Evolutionary conservation across 2,888 invertebrate genomes (phyloP).

Genomic region (Atethmia centrago): DNA sequence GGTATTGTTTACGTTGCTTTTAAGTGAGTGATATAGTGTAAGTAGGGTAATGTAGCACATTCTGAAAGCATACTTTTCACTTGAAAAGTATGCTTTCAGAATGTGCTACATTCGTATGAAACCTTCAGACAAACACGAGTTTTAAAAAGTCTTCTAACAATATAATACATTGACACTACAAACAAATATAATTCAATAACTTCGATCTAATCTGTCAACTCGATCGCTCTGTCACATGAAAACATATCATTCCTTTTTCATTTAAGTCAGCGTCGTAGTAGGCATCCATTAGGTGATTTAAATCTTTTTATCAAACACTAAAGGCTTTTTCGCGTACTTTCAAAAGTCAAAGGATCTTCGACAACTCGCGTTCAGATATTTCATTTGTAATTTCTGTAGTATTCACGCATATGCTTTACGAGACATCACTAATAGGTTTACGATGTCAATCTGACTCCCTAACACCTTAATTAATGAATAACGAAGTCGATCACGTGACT

Average conservation of each 20-base stretch:
- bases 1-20: conserved; percentile 8
- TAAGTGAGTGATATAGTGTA: neutral
- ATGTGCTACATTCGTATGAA: neutral
- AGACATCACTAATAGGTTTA: neutral
- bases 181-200: conserved; percentile 12
- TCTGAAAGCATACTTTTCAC: no score
- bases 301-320: conserved; percentile 32
- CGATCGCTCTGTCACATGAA: conserved; percentile 6
- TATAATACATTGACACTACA: conserved; percentile 11
- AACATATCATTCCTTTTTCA: conserved; percentile 32
- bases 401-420: neutral
- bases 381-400: neutral
- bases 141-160: conserved; percentile 16
- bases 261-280: conserved; percentile 21
- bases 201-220: neutral
- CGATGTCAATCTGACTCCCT: neutral
- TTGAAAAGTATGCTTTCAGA: conserved; percentile 9
- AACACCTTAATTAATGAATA: conserved; percentile 26
- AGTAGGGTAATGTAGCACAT: neutral
- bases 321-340: conserved; percentile 43
- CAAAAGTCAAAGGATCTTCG: conserved; percentile 30
- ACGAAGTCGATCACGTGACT: neutral
- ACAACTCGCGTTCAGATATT: conserved; percentile 2
- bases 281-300: conserved; percentile 32
- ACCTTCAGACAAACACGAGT: conserved; percentile 11